Base-by-base conservation (phyloP, 2,888 invertebrate species). In the Scaptomyza caliginosa region DNA sequence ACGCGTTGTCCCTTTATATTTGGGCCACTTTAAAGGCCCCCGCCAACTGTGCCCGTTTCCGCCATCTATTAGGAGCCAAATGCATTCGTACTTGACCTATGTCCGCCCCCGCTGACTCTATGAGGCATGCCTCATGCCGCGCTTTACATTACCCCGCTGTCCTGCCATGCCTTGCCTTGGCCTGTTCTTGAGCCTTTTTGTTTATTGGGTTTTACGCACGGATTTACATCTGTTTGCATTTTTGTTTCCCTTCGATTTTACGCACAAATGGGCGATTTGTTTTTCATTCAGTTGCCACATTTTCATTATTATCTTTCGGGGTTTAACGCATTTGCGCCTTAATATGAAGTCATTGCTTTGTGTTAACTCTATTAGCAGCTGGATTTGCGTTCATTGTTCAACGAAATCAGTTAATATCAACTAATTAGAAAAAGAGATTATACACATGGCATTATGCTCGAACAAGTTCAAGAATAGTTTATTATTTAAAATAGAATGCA, bases 181-280 rank as follows among this genome's bases (percentile, higher is more conserved):
- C 67, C 67, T 69, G 67, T 75, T n/a, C n/a, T n/a, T 65, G 74
- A 77, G 69, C 73, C 67, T 65, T 57, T 67, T 67, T 62, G 51
- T 58, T 72, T 77, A 71, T 86, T 65, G 85, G 85, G 87, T 83
- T 75, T 81, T 80, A 76, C 76, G 70, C 69, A 64, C 64, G 74
- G 82, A 85, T 87, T 88, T 87, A 85, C 86, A 86, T 88, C 86
- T 86, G 86, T 78, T 87, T 80, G 75, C 66, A 88, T 24, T 6
- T 26, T 17, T 26, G 11, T 17, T 46, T 36, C 54, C 24, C 58
- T 62, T 36, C 30, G 48, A 46, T 59, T 60, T 68, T 64, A 30
- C 48, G 21, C 67, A 49, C 62, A 73, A 81, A 78, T 82, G 77
- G 80, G 75, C 80, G 78, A 78, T 85, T 82, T 84, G 74, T 86